phyloP scores from a whole-genome alignment of 2,113 vertebrate species.

The Pleuronectes platessa region DNA sequence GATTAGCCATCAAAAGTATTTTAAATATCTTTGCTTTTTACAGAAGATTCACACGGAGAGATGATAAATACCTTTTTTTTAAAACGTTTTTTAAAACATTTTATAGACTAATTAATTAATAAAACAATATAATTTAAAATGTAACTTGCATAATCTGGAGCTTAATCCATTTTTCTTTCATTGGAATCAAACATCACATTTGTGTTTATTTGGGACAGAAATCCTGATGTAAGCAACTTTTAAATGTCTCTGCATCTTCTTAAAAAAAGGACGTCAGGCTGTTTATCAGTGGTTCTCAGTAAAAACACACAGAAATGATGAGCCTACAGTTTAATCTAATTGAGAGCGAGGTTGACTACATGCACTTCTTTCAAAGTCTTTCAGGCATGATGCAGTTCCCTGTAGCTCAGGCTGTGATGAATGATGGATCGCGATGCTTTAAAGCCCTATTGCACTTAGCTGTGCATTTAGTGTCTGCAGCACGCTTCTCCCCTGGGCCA shows the following conservation, averaged over 20 bases:
- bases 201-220: not conserved
- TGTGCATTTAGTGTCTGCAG: conserved; percentile 66
- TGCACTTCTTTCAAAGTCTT: conserved; percentile 50
- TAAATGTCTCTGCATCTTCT: not conserved
- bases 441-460: conserved; percentile 68
- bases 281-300: conserved; percentile 27
- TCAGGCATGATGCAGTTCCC: conserved; percentile 40
- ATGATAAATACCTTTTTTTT: too few relatives aligned
- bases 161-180: not conserved
- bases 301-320: conserved; percentile 33
- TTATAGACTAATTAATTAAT: not conserved
- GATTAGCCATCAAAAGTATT: too few relatives aligned
- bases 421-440: conserved; percentile 65
- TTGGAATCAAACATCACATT: conserved; percentile 1
- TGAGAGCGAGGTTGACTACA: conserved; percentile 34
- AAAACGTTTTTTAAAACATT: not conserved
- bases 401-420: conserved; percentile 47
- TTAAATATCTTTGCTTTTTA: too few relatives aligned
- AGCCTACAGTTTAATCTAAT: conserved; percentile 52
- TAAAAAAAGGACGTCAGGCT: not conserved
- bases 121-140: not conserved
- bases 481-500: conserved; percentile 54
- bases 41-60: too few relatives aligned
- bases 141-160: not conserved
- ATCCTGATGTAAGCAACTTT: not conserved